phyloP scores from a whole-genome alignment of 2,797 vertebrate species.

The Gallirallus australis region DNA sequence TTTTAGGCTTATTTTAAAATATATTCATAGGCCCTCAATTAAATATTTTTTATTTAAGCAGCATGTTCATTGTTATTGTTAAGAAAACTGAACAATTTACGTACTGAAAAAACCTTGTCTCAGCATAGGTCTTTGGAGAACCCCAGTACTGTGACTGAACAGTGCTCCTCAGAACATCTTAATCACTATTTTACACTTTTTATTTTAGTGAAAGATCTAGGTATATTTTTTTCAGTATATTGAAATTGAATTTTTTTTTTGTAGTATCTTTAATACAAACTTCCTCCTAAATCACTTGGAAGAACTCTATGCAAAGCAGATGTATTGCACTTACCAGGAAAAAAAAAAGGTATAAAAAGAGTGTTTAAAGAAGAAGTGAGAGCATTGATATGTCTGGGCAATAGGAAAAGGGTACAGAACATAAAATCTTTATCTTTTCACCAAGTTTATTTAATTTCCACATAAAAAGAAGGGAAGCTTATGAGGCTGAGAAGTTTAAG shows the following conservation, averaged over 20 bases:
- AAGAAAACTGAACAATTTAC: neutral
- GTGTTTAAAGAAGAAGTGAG: neutral
- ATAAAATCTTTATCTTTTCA: neutral
- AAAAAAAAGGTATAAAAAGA: neutral
- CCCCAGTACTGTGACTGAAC: neutral
- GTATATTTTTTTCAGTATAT: neutral
- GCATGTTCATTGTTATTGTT: neutral
- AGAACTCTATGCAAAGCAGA: neutral
- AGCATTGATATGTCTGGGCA: neutral
- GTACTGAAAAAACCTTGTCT: neutral
- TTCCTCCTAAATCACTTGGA: neutral
- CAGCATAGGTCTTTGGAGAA: neutral
- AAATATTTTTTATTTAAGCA: neutral
- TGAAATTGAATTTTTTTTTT: neutral
- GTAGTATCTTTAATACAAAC: neutral
- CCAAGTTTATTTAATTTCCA: neutral
- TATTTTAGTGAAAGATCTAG: neutral
- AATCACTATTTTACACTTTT: neutral
- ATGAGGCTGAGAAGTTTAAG: neutral
- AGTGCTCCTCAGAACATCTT: neutral
- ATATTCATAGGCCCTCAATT: neutral
- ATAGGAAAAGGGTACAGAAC: neutral
- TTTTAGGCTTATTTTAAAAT: neutral
- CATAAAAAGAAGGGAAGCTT: neutral
- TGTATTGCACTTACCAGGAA: neutral